These are phyloP conservation scores for Drosophila triauraria DNA, from an alignment of 1,140 invertebrate genomes.

Conservation along the genomic window DNA sequence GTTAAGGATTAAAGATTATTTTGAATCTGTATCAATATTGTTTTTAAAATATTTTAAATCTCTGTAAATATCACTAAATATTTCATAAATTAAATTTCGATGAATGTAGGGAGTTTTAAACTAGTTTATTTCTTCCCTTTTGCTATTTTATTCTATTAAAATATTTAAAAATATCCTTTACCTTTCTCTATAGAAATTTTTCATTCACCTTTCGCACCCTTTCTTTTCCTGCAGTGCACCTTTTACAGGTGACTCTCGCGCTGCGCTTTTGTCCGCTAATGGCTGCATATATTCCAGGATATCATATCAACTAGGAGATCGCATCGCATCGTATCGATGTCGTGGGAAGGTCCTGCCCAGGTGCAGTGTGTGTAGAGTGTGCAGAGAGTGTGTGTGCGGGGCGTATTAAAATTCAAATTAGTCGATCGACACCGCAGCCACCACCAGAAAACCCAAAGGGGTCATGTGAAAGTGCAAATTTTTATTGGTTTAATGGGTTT, in stretches of 20 bases:
- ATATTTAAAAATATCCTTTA: too few relatives aligned
- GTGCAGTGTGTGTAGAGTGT: slow-evolving; percentile 19
- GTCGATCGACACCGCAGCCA: slow-evolving; percentile 44
- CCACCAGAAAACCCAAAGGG: slow-evolving; percentile 39
- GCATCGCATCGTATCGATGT: slow-evolving; percentile 60
- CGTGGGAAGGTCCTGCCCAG: slow-evolving; percentile 64
- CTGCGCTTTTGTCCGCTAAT: slow-evolving; percentile 43
- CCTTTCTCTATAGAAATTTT: too few relatives aligned
- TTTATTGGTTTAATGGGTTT: slow-evolving; percentile 74
- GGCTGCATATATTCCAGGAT: slow-evolving; percentile 10
- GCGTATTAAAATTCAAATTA: slow-evolving; percentile 69
- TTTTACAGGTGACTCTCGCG: slow-evolving; percentile 26
- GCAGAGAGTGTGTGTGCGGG: slow-evolving; percentile 1
- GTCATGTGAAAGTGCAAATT: slow-evolving; percentile 83
- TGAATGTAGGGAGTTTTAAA: too few relatives aligned
- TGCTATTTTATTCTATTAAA: too few relatives aligned
- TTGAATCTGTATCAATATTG: too few relatives aligned
- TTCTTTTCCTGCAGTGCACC: slow-evolving; percentile 1
- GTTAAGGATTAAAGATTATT: too few relatives aligned
- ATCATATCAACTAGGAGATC: neutral
- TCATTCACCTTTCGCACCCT: too few relatives aligned
- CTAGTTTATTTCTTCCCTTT: too few relatives aligned
- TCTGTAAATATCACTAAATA: too few relatives aligned
- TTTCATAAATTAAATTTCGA: too few relatives aligned
- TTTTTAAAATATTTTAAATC: too few relatives aligned